Conservation (phyloP, 2,797 vertebrate genomes). For the Chelmon rostratus region DNA sequence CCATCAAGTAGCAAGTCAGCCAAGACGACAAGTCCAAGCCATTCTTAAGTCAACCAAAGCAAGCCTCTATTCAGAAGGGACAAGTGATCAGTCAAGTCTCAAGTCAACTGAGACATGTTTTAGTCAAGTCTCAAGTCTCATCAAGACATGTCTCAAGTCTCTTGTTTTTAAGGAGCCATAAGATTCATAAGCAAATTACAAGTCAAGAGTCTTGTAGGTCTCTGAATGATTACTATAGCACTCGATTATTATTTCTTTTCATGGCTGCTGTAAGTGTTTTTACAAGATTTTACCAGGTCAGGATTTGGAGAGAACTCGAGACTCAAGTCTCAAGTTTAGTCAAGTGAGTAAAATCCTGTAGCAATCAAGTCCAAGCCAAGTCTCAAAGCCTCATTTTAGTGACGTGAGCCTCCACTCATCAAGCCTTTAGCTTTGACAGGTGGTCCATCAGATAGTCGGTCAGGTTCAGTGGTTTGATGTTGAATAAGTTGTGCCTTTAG, state of each 20-base stretch:
- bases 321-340: background rate
- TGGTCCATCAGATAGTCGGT: background rate
- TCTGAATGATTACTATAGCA: too few species aligned
- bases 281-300: too few species aligned
- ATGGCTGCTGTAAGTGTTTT: background rate
- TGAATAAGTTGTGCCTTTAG: slow-evolving; percentile 28
- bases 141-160: background rate
- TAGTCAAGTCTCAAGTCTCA: background rate
- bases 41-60: too few species aligned
- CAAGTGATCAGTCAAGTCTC: background rate
- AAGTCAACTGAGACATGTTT: too few species aligned
- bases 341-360: background rate
- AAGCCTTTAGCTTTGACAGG: background rate
- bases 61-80: too few species aligned
- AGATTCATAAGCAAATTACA: background rate
- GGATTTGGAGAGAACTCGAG: too few species aligned
- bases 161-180: background rate
- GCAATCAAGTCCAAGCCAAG: background rate
- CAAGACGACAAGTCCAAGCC: too few species aligned
- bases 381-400: background rate
- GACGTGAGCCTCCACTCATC: background rate
- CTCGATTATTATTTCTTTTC: background rate
- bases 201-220: background rate
- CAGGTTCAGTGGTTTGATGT: background rate
- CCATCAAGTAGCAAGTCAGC: too few species aligned